A percentile compares a stretch with the other conserved stretches of the same genome.
Conservation (phyloP, 2,888 invertebrate species). For the Brenthis ino region DNA sequence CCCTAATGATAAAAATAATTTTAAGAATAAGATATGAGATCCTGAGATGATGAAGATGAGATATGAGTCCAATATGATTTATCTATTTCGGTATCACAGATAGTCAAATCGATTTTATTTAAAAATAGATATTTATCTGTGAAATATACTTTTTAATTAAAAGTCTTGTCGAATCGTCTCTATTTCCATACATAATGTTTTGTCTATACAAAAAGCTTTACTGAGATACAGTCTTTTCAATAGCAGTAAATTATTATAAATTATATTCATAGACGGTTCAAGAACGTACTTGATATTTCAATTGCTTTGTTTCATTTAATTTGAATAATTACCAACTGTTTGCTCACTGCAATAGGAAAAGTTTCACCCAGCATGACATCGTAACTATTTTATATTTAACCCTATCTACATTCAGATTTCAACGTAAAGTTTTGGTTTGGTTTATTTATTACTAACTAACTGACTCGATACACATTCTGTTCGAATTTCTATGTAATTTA, state of each 20-base stretch:
- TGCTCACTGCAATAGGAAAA: constrained; percentile 67
- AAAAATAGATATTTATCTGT: no score
- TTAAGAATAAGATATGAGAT: no score
- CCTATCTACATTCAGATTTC: neutral
- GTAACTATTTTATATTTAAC: constrained; percentile 30
- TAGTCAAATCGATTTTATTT: no score
- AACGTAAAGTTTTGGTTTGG: neutral
- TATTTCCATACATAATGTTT: no score
- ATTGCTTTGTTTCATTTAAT: constrained; percentile 72
- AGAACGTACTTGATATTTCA: constrained; percentile 56
- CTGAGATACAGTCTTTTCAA: neutral
- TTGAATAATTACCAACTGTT: constrained; percentile 73
- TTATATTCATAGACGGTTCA: constrained; percentile 58
- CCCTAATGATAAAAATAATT: no score
- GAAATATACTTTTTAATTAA: no score
- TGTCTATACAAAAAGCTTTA: neutral
- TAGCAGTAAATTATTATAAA: constrained; percentile 13
- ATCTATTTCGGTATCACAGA: no score
- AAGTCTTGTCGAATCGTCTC: no score
- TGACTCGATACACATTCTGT: no score
- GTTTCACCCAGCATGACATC: constrained; percentile 56
- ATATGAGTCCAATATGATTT: no score
- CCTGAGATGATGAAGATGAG: no score
- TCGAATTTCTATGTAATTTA: no score
- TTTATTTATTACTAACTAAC: neutral